These are phyloP conservation scores for Porites lutea DNA, from an alignment of 64 coral and sea anemone species.

Conservation along the genomic window DNA sequence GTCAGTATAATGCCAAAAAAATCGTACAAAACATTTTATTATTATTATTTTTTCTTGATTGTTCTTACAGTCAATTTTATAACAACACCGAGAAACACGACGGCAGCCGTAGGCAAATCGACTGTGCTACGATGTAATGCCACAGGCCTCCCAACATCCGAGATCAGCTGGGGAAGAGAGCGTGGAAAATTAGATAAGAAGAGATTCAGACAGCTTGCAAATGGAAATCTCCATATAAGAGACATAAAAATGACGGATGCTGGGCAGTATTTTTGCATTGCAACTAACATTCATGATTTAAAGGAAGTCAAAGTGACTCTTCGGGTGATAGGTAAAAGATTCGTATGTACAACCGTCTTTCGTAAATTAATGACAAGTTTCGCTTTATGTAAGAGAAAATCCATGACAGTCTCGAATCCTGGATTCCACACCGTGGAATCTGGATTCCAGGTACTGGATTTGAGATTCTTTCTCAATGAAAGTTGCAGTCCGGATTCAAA, in stretches of 20 bases:
- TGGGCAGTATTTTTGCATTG: slow-evolving; percentile 3
- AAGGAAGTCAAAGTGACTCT: not conserved
- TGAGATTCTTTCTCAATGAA: too few species aligned
- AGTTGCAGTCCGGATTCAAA: too few species aligned
- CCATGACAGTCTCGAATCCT: too few species aligned
- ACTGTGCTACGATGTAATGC: slow-evolving; percentile 1
- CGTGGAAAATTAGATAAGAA: not conserved
- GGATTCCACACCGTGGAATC: too few species aligned
- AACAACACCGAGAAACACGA: slow-evolving; percentile 23
- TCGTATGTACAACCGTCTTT: too few species aligned
- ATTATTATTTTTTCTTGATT: not conserved
- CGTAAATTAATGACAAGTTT: too few species aligned
- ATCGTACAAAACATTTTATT: too few species aligned
- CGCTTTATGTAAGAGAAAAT: too few species aligned
- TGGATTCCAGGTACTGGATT: too few species aligned
- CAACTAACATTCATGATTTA: not conserved
- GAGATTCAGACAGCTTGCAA: not conserved
- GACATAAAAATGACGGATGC: slow-evolving; percentile 7
- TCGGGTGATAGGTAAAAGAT: not conserved
- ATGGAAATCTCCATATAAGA: not conserved
- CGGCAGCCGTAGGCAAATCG: not conserved
- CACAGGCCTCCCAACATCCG: not conserved
- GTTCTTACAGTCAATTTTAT: not conserved
- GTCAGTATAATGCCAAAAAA: too few species aligned
- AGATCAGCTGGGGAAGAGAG: not conserved